Conservation (phyloP, 2,888 invertebrate genomes). For the Ptilodon capucinus region DNA sequence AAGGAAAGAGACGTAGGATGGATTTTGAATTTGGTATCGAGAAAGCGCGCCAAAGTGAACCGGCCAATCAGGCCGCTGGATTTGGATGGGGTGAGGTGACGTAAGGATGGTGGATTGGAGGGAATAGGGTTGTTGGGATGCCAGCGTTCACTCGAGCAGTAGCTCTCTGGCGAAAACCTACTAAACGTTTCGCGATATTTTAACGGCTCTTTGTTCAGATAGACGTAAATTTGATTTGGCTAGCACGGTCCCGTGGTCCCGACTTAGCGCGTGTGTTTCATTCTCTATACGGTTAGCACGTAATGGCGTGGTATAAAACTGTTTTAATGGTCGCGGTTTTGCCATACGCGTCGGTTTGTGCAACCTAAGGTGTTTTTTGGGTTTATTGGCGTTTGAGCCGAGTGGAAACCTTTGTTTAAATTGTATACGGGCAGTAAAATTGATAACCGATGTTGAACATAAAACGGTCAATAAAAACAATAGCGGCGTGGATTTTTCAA, state of each 20-base stretch:
- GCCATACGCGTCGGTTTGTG: conserved; percentile 71
- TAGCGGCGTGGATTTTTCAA: conserved; percentile 32
- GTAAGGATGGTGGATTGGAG: conserved; percentile 64
- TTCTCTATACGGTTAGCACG: conserved; percentile 66
- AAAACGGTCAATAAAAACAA: conserved; percentile 31
- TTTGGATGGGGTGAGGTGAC: conserved; percentile 80
- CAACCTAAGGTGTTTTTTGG: conserved; percentile 74
- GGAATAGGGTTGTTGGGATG: conserved; percentile 75
- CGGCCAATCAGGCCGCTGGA: conserved; percentile 53
- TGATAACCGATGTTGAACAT: conserved; percentile 42
- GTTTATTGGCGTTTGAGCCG: conserved; percentile 71
- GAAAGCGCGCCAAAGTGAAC: conserved; percentile 80
- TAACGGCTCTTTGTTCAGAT: conserved; percentile 77
- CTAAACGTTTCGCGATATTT: conserved; percentile 58
- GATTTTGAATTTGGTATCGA: conserved; percentile 50
- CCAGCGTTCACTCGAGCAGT: conserved; percentile 74
- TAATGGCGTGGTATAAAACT: conserved; percentile 60
- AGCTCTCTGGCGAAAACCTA: conserved; percentile 63
- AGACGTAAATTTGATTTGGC: conserved; percentile 66
- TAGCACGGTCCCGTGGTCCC: conserved; percentile 58
- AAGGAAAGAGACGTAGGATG: conserved; percentile 48
- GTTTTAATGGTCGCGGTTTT: conserved; percentile 73
- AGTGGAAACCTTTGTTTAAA: conserved; percentile 75
- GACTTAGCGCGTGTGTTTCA: conserved; percentile 72
- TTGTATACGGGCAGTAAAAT: conserved; percentile 62